Evolutionary conservation across 2,113 vertebrate species (phyloP).

Genomic region (Myotis yumanensis): DNA sequence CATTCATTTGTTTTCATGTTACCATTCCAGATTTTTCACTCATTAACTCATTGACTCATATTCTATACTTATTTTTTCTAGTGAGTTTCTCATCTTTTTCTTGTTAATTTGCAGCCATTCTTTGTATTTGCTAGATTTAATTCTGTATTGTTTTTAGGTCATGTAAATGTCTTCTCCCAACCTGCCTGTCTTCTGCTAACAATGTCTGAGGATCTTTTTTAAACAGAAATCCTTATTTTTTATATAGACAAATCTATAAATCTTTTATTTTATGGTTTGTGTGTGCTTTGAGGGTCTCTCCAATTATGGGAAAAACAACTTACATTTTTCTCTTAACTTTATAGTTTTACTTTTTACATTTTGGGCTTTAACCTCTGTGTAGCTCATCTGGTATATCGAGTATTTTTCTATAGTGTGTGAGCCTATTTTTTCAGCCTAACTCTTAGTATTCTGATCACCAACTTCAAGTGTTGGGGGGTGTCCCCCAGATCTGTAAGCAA

Average conservation of each 20-base stretch:
- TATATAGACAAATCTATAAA: neutral
- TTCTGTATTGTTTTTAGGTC: neutral
- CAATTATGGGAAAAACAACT: neutral
- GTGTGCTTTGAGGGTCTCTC: neutral
- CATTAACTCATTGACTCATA: neutral
- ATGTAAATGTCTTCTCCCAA: neutral
- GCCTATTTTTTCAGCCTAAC: neutral
- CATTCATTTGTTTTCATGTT: neutral
- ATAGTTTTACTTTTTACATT: neutral
- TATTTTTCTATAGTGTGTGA: neutral
- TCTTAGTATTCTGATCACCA: neutral
- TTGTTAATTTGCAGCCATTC: conserved; percentile 30
- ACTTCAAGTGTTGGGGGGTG: neutral
- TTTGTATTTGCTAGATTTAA: conserved; percentile 19
- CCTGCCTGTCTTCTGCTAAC: neutral
- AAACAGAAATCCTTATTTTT: conserved; percentile 20
- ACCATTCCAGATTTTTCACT: neutral
- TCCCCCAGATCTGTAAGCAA: neutral
- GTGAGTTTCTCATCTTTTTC: neutral
- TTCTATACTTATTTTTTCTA: neutral
- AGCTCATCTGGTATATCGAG: neutral
- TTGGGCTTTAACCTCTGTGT: neutral
- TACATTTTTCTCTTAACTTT: neutral
- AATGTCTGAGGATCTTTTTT: neutral
- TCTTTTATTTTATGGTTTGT: neutral